These are phyloP conservation scores for Xenopus tropicalis DNA, from an alignment of 2,113 vertebrate genomes.

Conservation along the genomic window UCB_Xtro_10.0 CM004445.2:46102001-46102500, in stretches of 20 bases:
- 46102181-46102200: conserved; percentile 50
- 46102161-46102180: conserved; percentile 70
- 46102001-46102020: too few relatives aligned
- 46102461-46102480: conserved; percentile 58
- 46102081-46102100: too few relatives aligned
- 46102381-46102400: conserved; percentile 87
- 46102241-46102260: conserved; percentile 66
- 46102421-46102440: conserved; percentile 61
- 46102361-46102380: conserved; percentile 21
- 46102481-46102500: conserved; percentile 55
- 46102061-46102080: too few relatives aligned
- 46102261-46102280: conserved; percentile 72
- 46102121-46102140: conserved; percentile 19
- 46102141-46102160: conserved; percentile 66
- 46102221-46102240: conserved; percentile 62
- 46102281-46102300: conserved; percentile 79
- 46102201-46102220: conserved; percentile 67
- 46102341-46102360: conserved; percentile 47
- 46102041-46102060: too few relatives aligned
- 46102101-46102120: too few relatives aligned
- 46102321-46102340: not conserved
- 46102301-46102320: conserved; percentile 24
- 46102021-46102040: too few relatives aligned
- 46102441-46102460: conserved; percentile 75
- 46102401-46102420: conserved; percentile 91